A percentile compares a stretch with the other conserved stretches of the same genome.
Conservation (phyloP, 2,113 vertebrate species). For the Anarrhichthys ocellatus region DNA sequence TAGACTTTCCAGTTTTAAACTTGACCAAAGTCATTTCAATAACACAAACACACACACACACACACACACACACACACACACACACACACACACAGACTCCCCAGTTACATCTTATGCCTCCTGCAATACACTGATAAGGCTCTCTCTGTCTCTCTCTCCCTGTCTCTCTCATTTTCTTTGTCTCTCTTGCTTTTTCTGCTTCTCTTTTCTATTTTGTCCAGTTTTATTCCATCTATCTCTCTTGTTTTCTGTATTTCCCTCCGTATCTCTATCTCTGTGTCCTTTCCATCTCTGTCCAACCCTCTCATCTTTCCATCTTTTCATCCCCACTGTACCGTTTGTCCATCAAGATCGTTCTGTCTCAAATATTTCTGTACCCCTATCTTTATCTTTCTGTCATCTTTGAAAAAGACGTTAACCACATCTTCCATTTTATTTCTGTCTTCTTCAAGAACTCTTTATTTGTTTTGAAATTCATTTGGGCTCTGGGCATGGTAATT, state of each 20-base stretch:
- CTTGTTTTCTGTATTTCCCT: constrained; percentile 28
- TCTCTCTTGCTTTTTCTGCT: constrained; percentile 63
- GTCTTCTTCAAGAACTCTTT: background rate
- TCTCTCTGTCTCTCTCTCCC: constrained; percentile 58
- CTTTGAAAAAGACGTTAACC: background rate
- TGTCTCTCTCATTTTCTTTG: constrained; percentile 67
- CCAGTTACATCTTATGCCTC: constrained; percentile 78
- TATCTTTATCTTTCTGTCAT: background rate
- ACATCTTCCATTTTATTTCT: background rate
- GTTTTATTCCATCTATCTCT: constrained; percentile 44
- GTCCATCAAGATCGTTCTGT: background rate
- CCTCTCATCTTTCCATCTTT: background rate
- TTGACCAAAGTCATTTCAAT: constrained; percentile 83
- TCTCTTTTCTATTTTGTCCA: constrained; percentile 42
- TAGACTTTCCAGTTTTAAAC: constrained; percentile 72
- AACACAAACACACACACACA: constrained; percentile 62
- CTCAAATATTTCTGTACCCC: background rate
- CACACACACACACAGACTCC: constrained; percentile 63
- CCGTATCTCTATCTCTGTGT: constrained; percentile 32
- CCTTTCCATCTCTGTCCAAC: constrained; percentile 5
- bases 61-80: constrained; percentile 36
- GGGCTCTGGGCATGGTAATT: background rate
- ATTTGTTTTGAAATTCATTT: constrained; percentile 5
- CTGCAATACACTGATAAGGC: constrained; percentile 80
- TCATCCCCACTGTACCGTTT: background rate